Conservation (phyloP, 2,888 invertebrate species). For the Volucella inanis region DNA sequence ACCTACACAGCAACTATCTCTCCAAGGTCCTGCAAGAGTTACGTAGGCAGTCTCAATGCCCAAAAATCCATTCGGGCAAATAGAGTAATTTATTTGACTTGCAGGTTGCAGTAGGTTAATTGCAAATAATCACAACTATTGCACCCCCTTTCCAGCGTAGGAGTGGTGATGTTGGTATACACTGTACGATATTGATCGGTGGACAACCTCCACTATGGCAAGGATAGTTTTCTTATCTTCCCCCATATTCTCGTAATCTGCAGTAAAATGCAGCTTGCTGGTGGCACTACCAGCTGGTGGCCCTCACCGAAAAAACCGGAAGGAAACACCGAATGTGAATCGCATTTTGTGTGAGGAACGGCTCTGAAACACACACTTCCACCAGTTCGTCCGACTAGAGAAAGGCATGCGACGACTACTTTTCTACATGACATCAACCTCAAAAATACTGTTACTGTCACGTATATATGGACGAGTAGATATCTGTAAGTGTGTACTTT, state of each 20-base stretch:
- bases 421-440: conserved; percentile 70
- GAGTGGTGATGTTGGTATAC: conserved; percentile 38
- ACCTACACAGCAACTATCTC: neutral
- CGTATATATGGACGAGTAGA: neutral
- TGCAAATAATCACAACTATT: conserved; percentile 75
- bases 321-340: conserved; percentile 75
- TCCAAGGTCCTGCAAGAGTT: conserved; percentile 32
- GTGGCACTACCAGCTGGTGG: conserved; percentile 5
- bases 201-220: conserved; percentile 27
- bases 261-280: conserved; percentile 41
- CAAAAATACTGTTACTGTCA: conserved; percentile 11
- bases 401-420: conserved; percentile 59
- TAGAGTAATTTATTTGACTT: conserved; percentile 78
- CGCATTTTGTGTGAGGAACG: conserved; percentile 64
- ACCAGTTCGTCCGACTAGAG: conserved; percentile 3
- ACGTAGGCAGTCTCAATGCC: conserved; percentile 26
- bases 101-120: conserved; percentile 74
- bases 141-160: conserved; percentile 18
- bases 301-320: conserved; percentile 66
- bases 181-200: conserved; percentile 63
- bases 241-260: conserved; percentile 43
- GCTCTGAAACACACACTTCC: conserved; percentile 43
- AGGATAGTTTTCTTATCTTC: conserved; percentile 55
- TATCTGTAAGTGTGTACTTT: conserved; percentile 10
- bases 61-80: conserved; percentile 74